Conservation (phyloP, 2,797 vertebrate species). For the Lutjanus campechanus region DNA sequence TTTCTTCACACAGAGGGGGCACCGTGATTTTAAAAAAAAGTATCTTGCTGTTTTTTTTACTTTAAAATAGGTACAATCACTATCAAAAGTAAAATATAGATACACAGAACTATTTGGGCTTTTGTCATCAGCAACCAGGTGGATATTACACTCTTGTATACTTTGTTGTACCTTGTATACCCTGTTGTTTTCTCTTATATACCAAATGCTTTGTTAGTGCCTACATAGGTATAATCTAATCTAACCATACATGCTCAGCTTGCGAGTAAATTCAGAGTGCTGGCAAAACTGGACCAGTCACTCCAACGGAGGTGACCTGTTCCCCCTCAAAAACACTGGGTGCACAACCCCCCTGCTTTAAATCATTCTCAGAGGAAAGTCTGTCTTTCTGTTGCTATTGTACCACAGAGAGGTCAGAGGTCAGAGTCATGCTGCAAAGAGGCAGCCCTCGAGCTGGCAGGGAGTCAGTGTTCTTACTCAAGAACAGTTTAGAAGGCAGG, state of each 20-base stretch:
- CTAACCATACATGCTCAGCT: not conserved
- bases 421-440: constrained; percentile 25
- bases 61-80: not conserved
- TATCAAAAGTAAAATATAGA: not conserved
- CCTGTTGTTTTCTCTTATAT: not conserved
- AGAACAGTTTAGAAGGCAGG: not conserved
- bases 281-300: constrained; percentile 4
- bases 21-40: too few species aligned
- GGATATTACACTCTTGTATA: too few species aligned
- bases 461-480: not conserved
- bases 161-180: too few species aligned
- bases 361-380: constrained; percentile 8
- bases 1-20: not conserved
- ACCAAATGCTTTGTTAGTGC: not conserved
- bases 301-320: constrained; percentile 17
- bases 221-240: not conserved
- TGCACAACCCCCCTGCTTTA: not conserved
- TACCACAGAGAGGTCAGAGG: constrained; percentile 39
- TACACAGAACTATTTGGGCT: too few species aligned
- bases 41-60: too few species aligned
- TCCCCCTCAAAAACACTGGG: constrained; percentile 34
- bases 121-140: not conserved
- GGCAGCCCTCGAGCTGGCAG: not conserved
- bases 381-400: not conserved
- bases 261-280: not conserved